Evolutionary conservation across 1,140 invertebrate genomes (phyloP).

Genomic region (Manduca sexta): DNA sequence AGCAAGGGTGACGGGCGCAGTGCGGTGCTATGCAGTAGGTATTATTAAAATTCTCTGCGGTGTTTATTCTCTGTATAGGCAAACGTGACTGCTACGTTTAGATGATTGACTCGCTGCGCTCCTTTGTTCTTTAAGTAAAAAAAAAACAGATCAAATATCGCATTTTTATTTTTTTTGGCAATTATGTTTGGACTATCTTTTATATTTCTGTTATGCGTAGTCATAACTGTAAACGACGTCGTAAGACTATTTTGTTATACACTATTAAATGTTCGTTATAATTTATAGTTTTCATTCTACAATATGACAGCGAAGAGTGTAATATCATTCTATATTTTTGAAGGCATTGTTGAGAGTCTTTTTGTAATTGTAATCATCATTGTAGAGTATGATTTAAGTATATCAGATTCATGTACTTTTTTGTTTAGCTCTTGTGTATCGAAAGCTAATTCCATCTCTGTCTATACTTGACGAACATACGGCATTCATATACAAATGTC

Average conservation of each 20-base stretch:
- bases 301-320: slow-evolving; percentile 4
- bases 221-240: slow-evolving; percentile 14
- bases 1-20: no score
- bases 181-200: not conserved
- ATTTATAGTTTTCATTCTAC: slow-evolving; percentile 14
- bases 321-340: slow-evolving; percentile 8
- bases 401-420: no score
- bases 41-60: no score
- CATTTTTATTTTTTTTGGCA: not conserved
- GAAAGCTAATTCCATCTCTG: no score
- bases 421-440: no score
- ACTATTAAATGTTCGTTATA: slow-evolving; percentile 12
- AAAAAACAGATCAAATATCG: not conserved
- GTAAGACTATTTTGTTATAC: slow-evolving; percentile 13
- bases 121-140: not conserved
- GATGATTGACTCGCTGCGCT: not conserved
- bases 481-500: no score
- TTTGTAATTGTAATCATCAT: no score
- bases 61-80: no score
- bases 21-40: no score
- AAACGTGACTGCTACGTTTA: not conserved
- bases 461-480: no score
- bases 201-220: not conserved
- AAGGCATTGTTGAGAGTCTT: no score
- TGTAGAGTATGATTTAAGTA: no score